A percentile compares a stretch with the other conserved stretches of the same genome.
phyloP scores from a whole-genome alignment of 2,113 vertebrate species.

The Diphyllodes magnificus region DNA sequence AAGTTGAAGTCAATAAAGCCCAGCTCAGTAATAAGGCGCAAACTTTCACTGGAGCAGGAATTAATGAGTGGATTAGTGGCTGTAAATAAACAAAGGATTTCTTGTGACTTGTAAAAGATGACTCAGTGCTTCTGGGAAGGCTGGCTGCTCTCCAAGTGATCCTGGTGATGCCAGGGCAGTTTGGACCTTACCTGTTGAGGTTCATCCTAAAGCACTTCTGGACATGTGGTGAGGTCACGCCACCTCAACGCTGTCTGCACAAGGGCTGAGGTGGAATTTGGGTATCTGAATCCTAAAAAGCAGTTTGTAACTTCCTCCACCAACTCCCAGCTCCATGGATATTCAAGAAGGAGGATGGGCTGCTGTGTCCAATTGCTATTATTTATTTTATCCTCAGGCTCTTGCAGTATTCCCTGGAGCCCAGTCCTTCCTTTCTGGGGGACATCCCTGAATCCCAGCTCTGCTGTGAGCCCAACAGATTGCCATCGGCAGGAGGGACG shows the following conservation, averaged over 20 bases:
- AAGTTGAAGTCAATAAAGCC: not conserved
- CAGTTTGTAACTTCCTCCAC: not conserved
- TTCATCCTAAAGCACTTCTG: not conserved
- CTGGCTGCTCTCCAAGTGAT: not conserved
- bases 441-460: not conserved
- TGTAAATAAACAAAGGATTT: not conserved
- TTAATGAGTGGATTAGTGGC: not conserved
- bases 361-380: not conserved
- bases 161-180: not conserved
- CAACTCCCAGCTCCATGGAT: not conserved
- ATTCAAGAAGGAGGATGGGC: not conserved
- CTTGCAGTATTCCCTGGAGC: not conserved
- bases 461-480: not conserved
- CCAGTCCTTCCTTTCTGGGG: not conserved
- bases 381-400: not conserved
- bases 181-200: not conserved
- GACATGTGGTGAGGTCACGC: not conserved
- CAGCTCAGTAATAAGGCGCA: not conserved
- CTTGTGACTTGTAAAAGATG: not conserved
- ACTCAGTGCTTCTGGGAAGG: not conserved
- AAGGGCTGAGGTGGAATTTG: not conserved
- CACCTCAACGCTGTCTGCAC: not conserved
- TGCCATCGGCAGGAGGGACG: not conserved
- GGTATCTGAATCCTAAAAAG: not conserved
- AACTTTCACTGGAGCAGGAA: not conserved